Conservation (phyloP, 1,140 invertebrate species). For the fruit fly (Drosophila melanogaster) region Release_6_plus_ISO1_MT NC_004354.4:14377501-14378000, state of each 20-base stretch:
- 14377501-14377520: neutral
- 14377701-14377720: constrained; percentile 2
- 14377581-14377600: too few species aligned
- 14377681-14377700: constrained; percentile 5
- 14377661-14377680: neutral
- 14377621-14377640: constrained; percentile 50
- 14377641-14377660: constrained; percentile 17
- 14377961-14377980: constrained; percentile 23
- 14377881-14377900: constrained; percentile 6
- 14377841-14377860: constrained; percentile 20
- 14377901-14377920: too few species aligned
- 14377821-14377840: constrained; percentile 48
- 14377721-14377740: constrained; percentile 13
- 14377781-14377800: constrained; percentile 45
- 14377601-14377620: constrained; percentile 1
- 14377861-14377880: neutral
- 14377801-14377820: constrained; percentile 55
- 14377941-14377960: neutral
- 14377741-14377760: constrained; percentile 52
- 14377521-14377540: constrained; percentile 20
- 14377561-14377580: constrained; percentile 10
- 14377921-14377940: too few species aligned
- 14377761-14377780: constrained; percentile 46
- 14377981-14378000: constrained; percentile 68
- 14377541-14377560: constrained; percentile 47